phyloP scores from a whole-genome alignment of 2,113 vertebrate genomes.

The Henicopernis longicauda region DNA sequence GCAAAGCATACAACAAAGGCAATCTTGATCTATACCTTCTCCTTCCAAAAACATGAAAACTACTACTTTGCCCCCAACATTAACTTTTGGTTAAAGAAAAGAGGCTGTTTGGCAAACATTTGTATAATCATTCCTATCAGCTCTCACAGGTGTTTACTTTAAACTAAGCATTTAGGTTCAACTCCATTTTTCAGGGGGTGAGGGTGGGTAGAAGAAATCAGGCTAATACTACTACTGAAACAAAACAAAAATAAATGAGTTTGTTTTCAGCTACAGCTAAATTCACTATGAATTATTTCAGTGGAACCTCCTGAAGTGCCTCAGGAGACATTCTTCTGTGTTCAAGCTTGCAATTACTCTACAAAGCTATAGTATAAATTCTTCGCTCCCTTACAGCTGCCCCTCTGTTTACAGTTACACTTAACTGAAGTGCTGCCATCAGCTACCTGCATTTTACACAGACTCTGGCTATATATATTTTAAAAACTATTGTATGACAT shows the following conservation, averaged over 20 bases:
- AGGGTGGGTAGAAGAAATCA: neutral
- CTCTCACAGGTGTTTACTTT: neutral
- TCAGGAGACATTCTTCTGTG: neutral
- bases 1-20: neutral
- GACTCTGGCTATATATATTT: neutral
- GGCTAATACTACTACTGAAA: neutral
- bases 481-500: neutral
- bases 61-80: neutral
- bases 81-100: neutral
- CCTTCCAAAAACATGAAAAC: neutral
- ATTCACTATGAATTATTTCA: neutral
- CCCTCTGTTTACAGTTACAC: neutral
- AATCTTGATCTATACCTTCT: neutral
- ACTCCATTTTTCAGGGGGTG: neutral
- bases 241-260: neutral
- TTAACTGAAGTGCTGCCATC: neutral
- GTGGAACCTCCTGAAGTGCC: neutral
- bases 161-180: neutral
- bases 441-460: neutral
- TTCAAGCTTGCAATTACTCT: slow-evolving; percentile 7
- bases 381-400: neutral
- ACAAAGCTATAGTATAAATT: slow-evolving; percentile 11
- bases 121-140: neutral
- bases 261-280: neutral
- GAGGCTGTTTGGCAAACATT: neutral